Evolutionary conservation across 2,797 vertebrate genomes (phyloP).

Genomic region (Naso thynnoides): DNA sequence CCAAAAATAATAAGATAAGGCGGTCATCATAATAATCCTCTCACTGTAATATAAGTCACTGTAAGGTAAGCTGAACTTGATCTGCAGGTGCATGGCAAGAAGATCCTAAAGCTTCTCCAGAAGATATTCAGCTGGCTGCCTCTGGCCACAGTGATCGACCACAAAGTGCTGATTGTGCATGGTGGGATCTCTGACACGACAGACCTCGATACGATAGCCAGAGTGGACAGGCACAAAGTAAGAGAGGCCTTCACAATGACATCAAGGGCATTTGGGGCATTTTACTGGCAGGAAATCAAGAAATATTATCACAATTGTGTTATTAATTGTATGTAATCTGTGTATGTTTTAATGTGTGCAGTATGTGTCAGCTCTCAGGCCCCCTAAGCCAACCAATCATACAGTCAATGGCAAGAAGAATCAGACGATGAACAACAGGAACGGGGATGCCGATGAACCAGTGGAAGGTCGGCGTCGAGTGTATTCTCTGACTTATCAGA

Average conservation of each 20-base stretch:
- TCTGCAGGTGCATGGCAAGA: conserved; percentile 89
- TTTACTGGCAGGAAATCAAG: background rate
- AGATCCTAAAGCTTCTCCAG: conserved; percentile 90
- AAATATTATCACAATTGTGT: background rate
- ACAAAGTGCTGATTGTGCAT: conserved; percentile 92
- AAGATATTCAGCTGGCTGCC: conserved; percentile 95
- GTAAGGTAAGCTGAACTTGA: background rate
- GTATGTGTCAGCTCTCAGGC: conserved; percentile 89
- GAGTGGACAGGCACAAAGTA: conserved; percentile 91
- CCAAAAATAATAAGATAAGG: no score
- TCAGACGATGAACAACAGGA: conserved; percentile 13
- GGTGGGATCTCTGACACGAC: conserved; percentile 93
- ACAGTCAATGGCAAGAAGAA: background rate
- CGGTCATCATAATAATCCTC: background rate
- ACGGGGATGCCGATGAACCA: background rate
- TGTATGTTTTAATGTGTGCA: conserved; percentile 64
- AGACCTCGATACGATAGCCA: conserved; percentile 87
- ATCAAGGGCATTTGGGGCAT: background rate
- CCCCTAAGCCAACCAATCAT: conserved; percentile 70
- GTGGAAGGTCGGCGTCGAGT: conserved; percentile 63
- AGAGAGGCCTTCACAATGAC: conserved; percentile 3
- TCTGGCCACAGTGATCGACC: conserved; percentile 91
- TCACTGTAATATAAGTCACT: background rate
- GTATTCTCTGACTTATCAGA: conserved; percentile 68
- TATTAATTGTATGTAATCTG: background rate